Base-by-base conservation (phyloP, 2,113 vertebrate genomes). In the Toxotes jaculatrix region DNA sequence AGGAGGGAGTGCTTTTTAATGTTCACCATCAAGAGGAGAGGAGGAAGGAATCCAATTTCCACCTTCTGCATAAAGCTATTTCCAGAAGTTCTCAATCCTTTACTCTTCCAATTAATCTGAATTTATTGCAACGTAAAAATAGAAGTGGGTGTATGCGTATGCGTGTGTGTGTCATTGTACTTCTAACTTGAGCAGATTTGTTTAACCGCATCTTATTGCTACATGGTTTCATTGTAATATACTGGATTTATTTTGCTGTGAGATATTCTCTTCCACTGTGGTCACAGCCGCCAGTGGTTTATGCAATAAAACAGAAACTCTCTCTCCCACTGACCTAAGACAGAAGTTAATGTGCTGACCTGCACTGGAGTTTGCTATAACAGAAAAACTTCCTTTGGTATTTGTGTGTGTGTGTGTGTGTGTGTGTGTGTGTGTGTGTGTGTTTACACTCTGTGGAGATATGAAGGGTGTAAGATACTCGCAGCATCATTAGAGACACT, bases 31-130 rank as follows among this genome's bases (percentile, higher is more conserved):
- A 72, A 69, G 68, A 64, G 7, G 19, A 57, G 61, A 49, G 38
- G 67, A 82, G 65, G 60, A 83, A 77, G 47, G 42, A 80, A 87
- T 86, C 80, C 60, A 82, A 84, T 91, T 84, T 88, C 79, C 74
- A 53, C 56, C 74, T 67, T 84, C 57, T 65, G 69, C 49, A 38
- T 53, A 1, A 70, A 84, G 73, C 71, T 70, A 83, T 87, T 88
- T 91, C 63, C 73, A 81, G 82, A 32, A 67, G 56, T 70, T 80
- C 83, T 82, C 73, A 38, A 3, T 80, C 57, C 59, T 72, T 45
- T 23, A 34, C 45, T 77, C 23, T 51, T 84, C 42, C 65, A 82
- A 90, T 86, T 80, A 82, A 80, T 59, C 42, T 5, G 71, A 82
- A 79, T 74, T 79, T 56, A 88, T 68, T 76, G 47, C 67, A 34